Conservation (phyloP, 2,113 vertebrate genomes). For the Dicerorhinus sumatrensis region DNA sequence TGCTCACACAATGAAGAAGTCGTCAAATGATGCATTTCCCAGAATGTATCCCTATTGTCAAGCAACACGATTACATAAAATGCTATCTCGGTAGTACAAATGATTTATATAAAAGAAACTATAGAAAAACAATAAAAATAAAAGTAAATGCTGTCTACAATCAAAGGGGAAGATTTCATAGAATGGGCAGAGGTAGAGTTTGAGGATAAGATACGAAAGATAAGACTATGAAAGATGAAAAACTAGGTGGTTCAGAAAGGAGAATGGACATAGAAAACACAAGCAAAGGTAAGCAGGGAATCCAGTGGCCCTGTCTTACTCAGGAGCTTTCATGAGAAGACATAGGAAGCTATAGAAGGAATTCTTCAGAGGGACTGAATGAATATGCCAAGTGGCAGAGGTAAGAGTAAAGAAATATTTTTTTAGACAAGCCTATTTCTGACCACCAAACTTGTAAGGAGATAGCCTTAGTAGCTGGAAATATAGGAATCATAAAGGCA, state of each 20-base stretch:
- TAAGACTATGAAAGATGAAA: not conserved
- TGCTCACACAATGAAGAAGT: too few species aligned
- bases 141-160: constrained; percentile 4
- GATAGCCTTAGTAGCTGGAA: not conserved
- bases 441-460: not conserved
- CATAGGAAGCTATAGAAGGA: not conserved
- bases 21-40: too few species aligned
- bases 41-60: too few species aligned
- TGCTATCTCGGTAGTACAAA: not conserved
- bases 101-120: constrained; percentile 1
- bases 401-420: not conserved
- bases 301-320: not conserved
- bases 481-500: not conserved
- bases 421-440: constrained; percentile 35
- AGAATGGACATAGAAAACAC: not conserved
- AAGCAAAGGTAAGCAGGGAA: not conserved
- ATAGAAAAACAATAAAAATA: constrained; percentile 13
- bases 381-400: not conserved
- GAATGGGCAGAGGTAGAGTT: not conserved
- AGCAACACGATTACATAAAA: not conserved
- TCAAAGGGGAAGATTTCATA: not conserved
- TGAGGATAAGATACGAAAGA: not conserved
- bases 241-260: not conserved
- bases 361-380: not conserved
- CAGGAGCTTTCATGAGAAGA: not conserved